Evolutionary conservation across 2,113 vertebrate genomes (phyloP).

Genomic region (Lepus europaeus): DNA sequence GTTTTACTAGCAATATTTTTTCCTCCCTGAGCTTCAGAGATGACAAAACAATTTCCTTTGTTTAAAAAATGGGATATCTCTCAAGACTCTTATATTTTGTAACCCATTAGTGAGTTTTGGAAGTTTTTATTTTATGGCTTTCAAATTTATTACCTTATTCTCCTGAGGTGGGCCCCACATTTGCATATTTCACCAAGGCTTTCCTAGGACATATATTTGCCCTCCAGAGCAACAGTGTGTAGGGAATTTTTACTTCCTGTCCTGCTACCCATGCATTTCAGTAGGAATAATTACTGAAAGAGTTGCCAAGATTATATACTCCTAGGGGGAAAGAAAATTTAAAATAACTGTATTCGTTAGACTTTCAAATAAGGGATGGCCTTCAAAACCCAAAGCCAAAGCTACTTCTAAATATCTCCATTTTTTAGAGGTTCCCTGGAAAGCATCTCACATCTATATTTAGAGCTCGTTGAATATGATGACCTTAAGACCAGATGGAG

Average conservation of each 20-base stretch:
- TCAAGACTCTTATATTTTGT: not conserved
- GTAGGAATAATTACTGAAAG: not conserved
- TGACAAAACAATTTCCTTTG: not conserved
- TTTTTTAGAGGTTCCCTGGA: constrained; percentile 15
- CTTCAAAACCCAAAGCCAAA: not conserved
- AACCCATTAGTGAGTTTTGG: not conserved
- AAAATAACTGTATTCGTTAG: not conserved
- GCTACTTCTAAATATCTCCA: not conserved
- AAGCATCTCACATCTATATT: not conserved
- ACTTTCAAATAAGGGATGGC: not conserved
- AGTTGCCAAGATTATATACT: not conserved
- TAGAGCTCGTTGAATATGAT: not conserved
- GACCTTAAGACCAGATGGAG: not conserved
- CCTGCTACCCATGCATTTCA: not conserved
- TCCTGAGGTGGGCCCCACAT: not conserved
- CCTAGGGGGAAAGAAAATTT: not conserved
- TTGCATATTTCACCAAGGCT: not conserved
- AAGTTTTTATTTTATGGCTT: not conserved
- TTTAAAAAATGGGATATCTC: not conserved
- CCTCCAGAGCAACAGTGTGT: rapidly evolving
- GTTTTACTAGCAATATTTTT: not conserved
- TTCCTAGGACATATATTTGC: not conserved
- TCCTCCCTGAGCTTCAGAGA: not conserved
- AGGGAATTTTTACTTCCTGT: not conserved
- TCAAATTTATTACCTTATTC: not conserved